A percentile compares a stretch with the other conserved stretches of the same genome.
phyloP scores from a whole-genome alignment of 2,888 invertebrate genomes.

The Smittia sp. region DNA sequence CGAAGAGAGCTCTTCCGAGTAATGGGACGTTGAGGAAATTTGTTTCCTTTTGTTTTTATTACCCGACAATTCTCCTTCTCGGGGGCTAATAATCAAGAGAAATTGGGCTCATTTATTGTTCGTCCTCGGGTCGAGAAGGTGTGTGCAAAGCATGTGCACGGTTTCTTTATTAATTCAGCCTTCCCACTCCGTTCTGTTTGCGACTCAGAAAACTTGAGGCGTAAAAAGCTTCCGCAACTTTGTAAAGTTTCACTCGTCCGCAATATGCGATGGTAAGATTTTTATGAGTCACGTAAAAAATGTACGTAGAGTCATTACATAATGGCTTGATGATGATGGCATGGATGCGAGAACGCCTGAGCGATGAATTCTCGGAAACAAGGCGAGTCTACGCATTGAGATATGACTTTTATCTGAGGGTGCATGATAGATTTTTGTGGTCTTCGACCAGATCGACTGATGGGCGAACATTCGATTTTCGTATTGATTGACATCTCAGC shows the following conservation, averaged over 20 bases:
- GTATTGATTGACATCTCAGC: no score
- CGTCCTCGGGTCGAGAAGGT: neutral
- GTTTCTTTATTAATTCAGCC: neutral
- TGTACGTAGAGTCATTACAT: conserved; percentile 32
- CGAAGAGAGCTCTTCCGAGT: neutral
- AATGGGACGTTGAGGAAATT: conserved; percentile 23
- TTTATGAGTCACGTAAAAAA: conserved; percentile 38
- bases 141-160: neutral
- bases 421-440: no score
- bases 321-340: conserved; percentile 23
- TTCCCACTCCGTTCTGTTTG: neutral
- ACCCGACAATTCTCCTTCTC: conserved; percentile 2
- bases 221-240: neutral
- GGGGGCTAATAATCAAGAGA: conserved; percentile 12
- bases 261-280: neutral
- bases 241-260: neutral
- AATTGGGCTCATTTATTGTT: conserved; percentile 16
- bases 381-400: neutral
- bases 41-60: conserved; percentile 21
- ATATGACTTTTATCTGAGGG: no score
- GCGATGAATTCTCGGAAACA: neutral
- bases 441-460: no score
- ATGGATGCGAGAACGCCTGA: neutral
- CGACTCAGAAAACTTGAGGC: neutral
- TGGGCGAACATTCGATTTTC: no score